A percentile compares a stretch with the other conserved stretches of the same genome.
Evolutionary conservation across 1,140 invertebrate genomes (phyloP).

Genomic region (Pentalonia nigronervosa): DNA sequence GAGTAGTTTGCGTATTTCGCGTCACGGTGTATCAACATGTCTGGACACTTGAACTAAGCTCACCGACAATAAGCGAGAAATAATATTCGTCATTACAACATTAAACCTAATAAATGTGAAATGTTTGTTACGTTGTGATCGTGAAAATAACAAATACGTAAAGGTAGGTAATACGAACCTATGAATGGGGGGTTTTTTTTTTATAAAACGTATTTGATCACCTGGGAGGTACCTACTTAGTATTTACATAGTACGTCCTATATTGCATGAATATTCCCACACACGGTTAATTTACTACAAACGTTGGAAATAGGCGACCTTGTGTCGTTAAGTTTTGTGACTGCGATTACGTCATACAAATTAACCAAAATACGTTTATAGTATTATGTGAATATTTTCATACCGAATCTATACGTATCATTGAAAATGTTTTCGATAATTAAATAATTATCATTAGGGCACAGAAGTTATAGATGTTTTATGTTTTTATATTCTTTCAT

Average conservation of each 20-base stretch:
- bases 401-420: not conserved
- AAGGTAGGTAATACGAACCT: not conserved
- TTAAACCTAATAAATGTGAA: not conserved
- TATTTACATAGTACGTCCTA: not conserved
- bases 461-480: not conserved
- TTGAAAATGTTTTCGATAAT: not conserved
- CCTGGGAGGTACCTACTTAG: not conserved
- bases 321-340: not conserved
- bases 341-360: not conserved
- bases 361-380: not conserved
- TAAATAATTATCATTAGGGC: not conserved
- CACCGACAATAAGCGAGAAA: not conserved
- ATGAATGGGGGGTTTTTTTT: not conserved
- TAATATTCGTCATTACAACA: not conserved
- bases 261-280: not conserved
- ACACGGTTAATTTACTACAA: not conserved
- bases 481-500: not conserved
- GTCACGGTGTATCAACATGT: not conserved
- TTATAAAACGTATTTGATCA: not conserved
- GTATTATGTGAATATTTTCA: not conserved
- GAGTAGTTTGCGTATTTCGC: not conserved
- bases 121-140: not conserved
- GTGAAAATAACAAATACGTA: not conserved
- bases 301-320: not conserved
- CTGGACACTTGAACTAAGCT: not conserved